Percentiles rank a stretch among this genome's conserved stretches.
These are phyloP conservation scores for Choristoneura fumiferana DNA, from an alignment of 1,140 invertebrate genomes.

Conservation along the genomic window DNA sequence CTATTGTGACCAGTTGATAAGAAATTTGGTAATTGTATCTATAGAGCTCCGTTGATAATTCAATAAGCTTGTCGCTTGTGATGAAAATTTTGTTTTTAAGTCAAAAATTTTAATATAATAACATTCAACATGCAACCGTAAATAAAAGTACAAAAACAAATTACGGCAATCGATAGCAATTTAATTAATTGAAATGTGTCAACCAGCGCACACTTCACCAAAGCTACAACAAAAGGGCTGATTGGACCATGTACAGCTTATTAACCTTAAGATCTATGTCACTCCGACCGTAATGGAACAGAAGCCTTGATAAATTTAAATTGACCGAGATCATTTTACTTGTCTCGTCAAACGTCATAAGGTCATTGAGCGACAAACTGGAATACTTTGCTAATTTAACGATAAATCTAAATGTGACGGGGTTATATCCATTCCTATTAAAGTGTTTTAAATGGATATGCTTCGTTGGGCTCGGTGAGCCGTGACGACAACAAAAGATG, in stretches of 20 bases:
- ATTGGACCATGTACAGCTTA: conserved; percentile 46
- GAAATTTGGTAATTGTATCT: no score
- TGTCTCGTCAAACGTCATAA: conserved; percentile 41
- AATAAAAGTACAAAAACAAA: background rate
- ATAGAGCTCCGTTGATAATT: no score
- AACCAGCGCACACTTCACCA: conserved; percentile 46
- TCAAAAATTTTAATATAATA: no score
- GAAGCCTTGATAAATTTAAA: conserved; percentile 67
- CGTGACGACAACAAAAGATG: background rate
- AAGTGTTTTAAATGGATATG: background rate
- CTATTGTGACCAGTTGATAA: no score
- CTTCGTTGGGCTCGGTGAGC: background rate
- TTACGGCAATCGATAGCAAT: conserved; percentile 10
- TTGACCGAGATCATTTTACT: conserved; percentile 56
- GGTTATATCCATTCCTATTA: background rate
- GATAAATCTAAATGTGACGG: background rate
- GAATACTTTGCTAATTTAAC: background rate
- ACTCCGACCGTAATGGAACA: conserved; percentile 58
- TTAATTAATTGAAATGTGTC: conserved; percentile 31
- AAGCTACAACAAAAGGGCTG: conserved; percentile 57
- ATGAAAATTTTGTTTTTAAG: no score
- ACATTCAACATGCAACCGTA: no score
- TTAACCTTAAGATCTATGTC: conserved; percentile 59
- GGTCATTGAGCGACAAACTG: conserved; percentile 7
- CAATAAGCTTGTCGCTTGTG: no score